Conservation (phyloP, 2,888 invertebrate species). For the Atrina japonica region DNA sequence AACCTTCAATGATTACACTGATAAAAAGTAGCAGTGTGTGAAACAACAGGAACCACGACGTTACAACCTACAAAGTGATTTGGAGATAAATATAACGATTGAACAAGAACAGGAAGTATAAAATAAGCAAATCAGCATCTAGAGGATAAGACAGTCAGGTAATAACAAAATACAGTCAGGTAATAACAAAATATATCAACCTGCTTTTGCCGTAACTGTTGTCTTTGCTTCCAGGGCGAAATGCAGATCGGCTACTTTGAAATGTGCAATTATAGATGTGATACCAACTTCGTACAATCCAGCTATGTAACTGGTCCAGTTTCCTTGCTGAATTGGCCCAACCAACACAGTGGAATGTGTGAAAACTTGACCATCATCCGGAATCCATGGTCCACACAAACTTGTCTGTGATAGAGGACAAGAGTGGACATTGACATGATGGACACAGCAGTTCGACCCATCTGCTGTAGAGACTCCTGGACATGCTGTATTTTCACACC, state of each 20-base stretch:
- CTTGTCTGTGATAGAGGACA: slow-evolving; percentile 61
- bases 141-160: too few relatives aligned
- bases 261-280: slow-evolving; percentile 73
- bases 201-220: slow-evolving; percentile 67
- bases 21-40: too few relatives aligned
- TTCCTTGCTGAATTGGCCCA: slow-evolving; percentile 57
- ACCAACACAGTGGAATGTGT: slow-evolving; percentile 71
- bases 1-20: too few relatives aligned
- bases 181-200: slow-evolving; percentile 50
- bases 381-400: slow-evolving; percentile 76
- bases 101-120: too few relatives aligned
- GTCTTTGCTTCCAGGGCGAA: slow-evolving; percentile 62
- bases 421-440: slow-evolving; percentile 69
- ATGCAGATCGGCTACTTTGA: slow-evolving; percentile 71
- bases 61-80: too few relatives aligned
- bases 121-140: neutral
- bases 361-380: slow-evolving; percentile 63
- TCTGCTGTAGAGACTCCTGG: slow-evolving; percentile 55
- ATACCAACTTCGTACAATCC: slow-evolving; percentile 66
- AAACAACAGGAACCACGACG: too few relatives aligned
- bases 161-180: neutral
- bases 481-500: slow-evolving; percentile 71
- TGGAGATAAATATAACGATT: too few relatives aligned
- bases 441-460: slow-evolving; percentile 69
- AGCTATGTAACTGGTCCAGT: slow-evolving; percentile 65